Conservation (phyloP, 1,140 invertebrate species). For the Dendrolimus kikuchii region DNA sequence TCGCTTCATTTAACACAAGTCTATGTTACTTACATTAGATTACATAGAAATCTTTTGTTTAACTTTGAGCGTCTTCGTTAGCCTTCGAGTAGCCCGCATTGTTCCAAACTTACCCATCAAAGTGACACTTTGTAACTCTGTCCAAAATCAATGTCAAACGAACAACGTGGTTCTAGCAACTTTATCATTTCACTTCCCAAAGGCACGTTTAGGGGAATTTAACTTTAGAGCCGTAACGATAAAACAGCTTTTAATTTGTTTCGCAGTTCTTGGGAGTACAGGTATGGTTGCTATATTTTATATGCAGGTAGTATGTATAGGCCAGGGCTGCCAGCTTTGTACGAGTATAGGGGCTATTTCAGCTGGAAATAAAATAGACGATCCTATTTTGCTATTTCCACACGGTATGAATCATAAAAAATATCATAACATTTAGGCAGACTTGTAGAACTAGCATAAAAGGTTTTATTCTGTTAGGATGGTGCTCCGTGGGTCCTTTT, state of each 20-base stretch:
- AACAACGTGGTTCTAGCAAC: conserved; percentile 39
- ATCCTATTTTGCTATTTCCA: too few relatives aligned
- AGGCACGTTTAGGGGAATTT: conserved; percentile 13
- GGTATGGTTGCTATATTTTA: conserved; percentile 27
- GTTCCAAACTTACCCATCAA: conserved; percentile 16
- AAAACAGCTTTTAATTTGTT: too few relatives aligned
- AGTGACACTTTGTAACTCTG: conserved; percentile 26
- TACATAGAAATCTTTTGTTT: not conserved
- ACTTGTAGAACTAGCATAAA: too few relatives aligned
- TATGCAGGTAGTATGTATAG: conserved; percentile 52
- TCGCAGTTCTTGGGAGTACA: too few relatives aligned
- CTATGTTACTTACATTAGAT: not conserved
- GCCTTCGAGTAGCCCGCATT: conserved; percentile 10
- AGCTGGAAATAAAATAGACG: too few relatives aligned
- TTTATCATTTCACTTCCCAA: conserved; percentile 30
- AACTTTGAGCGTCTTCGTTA: conserved; percentile 12
- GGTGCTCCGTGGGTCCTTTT: too few relatives aligned
- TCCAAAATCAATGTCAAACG: conserved; percentile 61
- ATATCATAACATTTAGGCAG: too few relatives aligned
- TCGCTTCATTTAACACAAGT: not conserved
- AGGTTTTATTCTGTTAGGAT: too few relatives aligned
- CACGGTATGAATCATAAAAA: too few relatives aligned
- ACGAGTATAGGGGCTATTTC: too few relatives aligned
- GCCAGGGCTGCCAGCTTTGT: too few relatives aligned
- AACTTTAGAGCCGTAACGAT: conserved; percentile 15